Evolutionary conservation across 2,888 invertebrate species (phyloP), one percentile per base, ranked within the genome.

Genomic region (Epistrophella euchroma): DNA sequence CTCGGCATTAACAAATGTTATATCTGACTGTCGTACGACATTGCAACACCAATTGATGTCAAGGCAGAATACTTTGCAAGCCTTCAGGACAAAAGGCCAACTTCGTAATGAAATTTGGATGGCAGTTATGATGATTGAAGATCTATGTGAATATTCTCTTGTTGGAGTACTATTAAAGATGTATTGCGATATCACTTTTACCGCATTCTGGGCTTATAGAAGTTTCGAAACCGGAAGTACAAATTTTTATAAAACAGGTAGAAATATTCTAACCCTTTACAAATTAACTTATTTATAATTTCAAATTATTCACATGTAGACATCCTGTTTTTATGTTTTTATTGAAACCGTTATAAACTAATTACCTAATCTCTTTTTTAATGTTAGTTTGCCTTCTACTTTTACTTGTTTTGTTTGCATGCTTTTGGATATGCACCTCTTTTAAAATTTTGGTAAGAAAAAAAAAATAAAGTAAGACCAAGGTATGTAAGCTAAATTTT

Each of bases 41-140:
- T 40, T 43, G 40, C 10, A 37, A 4, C 13, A 19, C 6, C n/a
- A 7, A 28, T 64, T 62, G 62, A 52, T 25, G 1, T 40, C 9
- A 11, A 40, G 32, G 3, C 62, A 28, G 19, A 55, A 64, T 64
- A 28, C 11, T 15, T 7, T 55, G 11, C 32, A 43, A 19, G 17
- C 28, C 10, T 11, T 74, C 1, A 52, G 15, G 5, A 17, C 28
- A 28, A n/a, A 55, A 3, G 52, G 74, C 10, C 15, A 40, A 19
- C 11, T 74, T 19, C 52, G 74, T 1, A 62, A 74, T 40, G 64
- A 74, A 13, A 64, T 74, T 64, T 64, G 74, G 74, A 22, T 74
- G 28, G 74, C 43, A 3, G 52, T 22, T 10, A 74, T 55, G 35
- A 74, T 74, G 74, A 55, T 74, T 32, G 74, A 74, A 19, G 74